Base-by-base conservation (phyloP, 2,888 invertebrate species). In the Pemphredon lugubris region DNA sequence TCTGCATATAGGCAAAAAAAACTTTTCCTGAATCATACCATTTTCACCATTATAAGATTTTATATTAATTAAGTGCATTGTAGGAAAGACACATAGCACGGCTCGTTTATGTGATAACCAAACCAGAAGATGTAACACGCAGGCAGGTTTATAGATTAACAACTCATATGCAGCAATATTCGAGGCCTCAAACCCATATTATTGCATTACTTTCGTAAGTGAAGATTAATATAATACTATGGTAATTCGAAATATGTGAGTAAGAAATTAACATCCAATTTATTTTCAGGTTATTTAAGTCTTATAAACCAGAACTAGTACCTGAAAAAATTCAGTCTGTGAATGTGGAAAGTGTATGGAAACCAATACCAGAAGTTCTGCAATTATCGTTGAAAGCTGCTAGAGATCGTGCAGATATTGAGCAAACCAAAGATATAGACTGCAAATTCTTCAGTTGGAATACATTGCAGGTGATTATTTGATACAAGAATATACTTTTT, bases 291-390 rank as follows among this genome's bases (percentile, higher is more conserved):
- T 74, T 90, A 44, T 90, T 87, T 60, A 90, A 90, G 63, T 88
- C 89, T 0, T 90, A 88, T 57, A 89, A 88, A 50, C 89, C 90
- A 9, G 88, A 89, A 68, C 73, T 87, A 37, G 90, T 90, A 0
- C 90, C 90, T 1, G 89, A 90, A 58, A 86, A 82, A 58, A 84
- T 89, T 53, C 75, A 79, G 11, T 77, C 88, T 4, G 79, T 87
- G 51, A 88, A 88, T 51, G 73, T 88, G 57, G 88, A 88, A 77
- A 88, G 85, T 60, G 82, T 83, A 9, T 89, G 89, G 89, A 86
- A 75, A 48, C 80, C 86, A 3, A 79, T 89, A 39, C 84, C 87
- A 9, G 86, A 88, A 60, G 37, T 39, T 20, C 59, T 90, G 6
- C 72, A 81, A 48, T 11, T 63, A 30, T 79, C 81, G 44, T 83